Evolutionary conservation across 2,113 vertebrate species (phyloP), one percentile per base, ranked within the genome.

Genomic region (Oenanthe melanoleuca): DNA sequence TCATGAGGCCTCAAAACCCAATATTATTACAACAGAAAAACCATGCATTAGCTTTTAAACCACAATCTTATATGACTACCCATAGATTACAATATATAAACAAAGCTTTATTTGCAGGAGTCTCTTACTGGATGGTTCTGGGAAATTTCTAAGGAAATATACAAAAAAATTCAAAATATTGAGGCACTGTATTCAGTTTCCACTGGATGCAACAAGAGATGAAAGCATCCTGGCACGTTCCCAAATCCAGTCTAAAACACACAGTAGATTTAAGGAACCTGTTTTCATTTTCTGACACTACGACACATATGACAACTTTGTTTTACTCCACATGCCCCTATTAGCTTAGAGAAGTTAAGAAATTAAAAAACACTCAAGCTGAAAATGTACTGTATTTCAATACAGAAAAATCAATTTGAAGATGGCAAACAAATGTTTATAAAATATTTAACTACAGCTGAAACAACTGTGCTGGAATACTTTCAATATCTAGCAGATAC

Each of bases 241-340:
- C 34, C 44, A 92, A 92, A 80, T n/a, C 26, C 29, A 79, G 29
- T 23, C 64, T 60, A 86, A 86, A 74, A 61, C 4, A 81, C 31
- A 70, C 20, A 44, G 47, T 2, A 57, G 19, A 80, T 63, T 66
- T 55, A 83, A 88, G 28, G 14, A 50, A 82, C 66, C 47, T 50
- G 11, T 50, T 60, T 55, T 53, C 13, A 23, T 53, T 59, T 86
- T 52, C 33, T 50, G 17, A 18, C 25, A 47, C n/a, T 52, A 11
- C 0, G 2, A 70, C 22, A 75, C 5, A 64, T 21, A 6, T 8
- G 33, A 50, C 4, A 37, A 69, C 16, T 92, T 88, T 0, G 0
- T 47, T 80, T 80, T 83, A 64, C 28, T 81, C 31, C 7, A 4
- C 24, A 53, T 50, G 28, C 9, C 21, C 16, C 34, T 72, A 65